phyloP scores from a whole-genome alignment of 2,113 vertebrate genomes.

The Cacatua alba region DNA sequence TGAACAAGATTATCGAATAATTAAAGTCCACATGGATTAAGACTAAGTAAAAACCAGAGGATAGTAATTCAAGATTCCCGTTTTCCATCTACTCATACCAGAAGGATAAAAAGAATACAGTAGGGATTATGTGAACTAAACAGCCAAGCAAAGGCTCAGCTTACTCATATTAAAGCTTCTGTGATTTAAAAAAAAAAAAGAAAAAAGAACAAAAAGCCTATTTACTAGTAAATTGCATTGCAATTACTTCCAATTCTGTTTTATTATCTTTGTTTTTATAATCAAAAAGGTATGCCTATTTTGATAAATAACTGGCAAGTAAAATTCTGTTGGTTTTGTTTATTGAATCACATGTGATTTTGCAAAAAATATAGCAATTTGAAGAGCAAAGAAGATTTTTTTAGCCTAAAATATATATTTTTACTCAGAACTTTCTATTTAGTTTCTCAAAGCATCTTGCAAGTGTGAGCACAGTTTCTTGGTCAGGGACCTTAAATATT shows the following conservation, averaged over 20 bases:
- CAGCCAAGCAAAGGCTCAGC: neutral
- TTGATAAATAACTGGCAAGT: neutral
- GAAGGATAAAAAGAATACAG: conserved; percentile 56
- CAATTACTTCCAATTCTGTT: conserved; percentile 1
- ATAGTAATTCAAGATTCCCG: conserved; percentile 56
- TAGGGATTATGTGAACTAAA: conserved; percentile 67
- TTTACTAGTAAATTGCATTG: conserved; percentile 17
- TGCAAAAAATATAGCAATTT: neutral
- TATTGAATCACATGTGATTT: neutral
- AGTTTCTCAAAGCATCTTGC: neutral
- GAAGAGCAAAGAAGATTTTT: neutral
- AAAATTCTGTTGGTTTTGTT: neutral
- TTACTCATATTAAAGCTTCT: conserved; percentile 25
- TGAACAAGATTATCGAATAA: conserved; percentile 6
- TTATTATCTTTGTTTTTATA: neutral
- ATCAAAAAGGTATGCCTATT: neutral
- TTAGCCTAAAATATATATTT: neutral
- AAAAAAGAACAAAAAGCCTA: neutral
- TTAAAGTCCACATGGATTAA: neutral
- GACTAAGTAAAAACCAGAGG: conserved; percentile 21
- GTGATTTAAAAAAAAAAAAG: neutral
- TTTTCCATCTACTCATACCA: conserved; percentile 70
- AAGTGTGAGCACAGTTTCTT: neutral
- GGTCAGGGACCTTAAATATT: neutral
- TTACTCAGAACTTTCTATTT: neutral